These are phyloP conservation scores for Muschampia plurimacula DNA, from an alignment of 2,888 invertebrate genomes.

Conservation along the genomic window DNA sequence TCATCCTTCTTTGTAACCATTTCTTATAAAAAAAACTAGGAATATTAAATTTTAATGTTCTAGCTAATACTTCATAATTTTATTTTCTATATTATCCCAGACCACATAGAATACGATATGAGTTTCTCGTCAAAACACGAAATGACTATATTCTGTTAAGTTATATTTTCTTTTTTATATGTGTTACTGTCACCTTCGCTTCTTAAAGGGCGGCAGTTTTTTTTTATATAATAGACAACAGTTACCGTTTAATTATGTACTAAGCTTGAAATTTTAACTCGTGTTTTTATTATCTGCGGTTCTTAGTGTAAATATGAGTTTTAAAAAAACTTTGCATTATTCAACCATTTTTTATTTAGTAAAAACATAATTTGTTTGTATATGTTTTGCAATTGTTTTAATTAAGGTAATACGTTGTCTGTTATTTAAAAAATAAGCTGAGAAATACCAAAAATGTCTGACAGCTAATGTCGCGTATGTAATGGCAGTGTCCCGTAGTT, in stretches of 20 bases:
- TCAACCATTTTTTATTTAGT: background rate
- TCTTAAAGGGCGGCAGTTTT: conserved; percentile 13
- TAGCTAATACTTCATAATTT: background rate
- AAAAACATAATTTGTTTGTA: background rate
- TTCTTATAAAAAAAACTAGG: no score
- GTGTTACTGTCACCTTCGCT: conserved; percentile 35
- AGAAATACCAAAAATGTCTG: conserved; percentile 45
- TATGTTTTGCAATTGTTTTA: conserved; percentile 9
- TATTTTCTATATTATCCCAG: no score
- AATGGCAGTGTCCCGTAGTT: conserved; percentile 53
- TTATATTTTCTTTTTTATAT: conserved; percentile 22
- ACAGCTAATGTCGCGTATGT: conserved; percentile 47
- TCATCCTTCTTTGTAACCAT: no score
- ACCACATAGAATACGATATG: background rate
- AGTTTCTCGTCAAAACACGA: conserved; percentile 20
- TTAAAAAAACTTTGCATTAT: background rate
- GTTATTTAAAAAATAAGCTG: conserved; percentile 30
- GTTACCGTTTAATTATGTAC: background rate
- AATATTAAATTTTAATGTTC: no score
- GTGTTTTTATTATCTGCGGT: background rate
- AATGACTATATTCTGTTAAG: conserved; percentile 20
- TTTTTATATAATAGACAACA: conserved; percentile 33
- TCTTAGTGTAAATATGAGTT: conserved; percentile 5
- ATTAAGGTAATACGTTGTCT: conserved; percentile 22
- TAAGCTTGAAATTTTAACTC: conserved; percentile 2